These are phyloP conservation scores for Heteromurus nitidus DNA, from an alignment of 2,888 invertebrate species.

Conservation along the genomic window DNA sequence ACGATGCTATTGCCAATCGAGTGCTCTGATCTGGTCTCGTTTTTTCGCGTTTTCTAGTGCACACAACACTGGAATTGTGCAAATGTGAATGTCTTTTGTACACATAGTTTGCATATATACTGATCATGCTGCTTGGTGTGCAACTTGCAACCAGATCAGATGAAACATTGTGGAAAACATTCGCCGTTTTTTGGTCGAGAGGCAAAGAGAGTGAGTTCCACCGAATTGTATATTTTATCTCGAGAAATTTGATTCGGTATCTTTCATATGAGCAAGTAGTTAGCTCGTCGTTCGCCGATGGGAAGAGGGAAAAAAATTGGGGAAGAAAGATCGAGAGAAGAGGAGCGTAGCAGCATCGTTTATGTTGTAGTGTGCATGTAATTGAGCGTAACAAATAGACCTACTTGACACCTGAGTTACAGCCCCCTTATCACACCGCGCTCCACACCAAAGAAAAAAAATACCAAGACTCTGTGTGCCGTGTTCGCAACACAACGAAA, in stretches of 20 bases:
- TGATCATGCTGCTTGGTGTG: no score
- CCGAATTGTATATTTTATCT: background rate
- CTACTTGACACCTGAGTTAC: constrained; percentile 59
- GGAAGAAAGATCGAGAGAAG: background rate
- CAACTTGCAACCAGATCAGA: no score
- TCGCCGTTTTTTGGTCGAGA: constrained; percentile 24
- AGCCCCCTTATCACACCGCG: constrained; percentile 59
- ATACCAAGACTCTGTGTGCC: no score
- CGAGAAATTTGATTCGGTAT: constrained; percentile 36
- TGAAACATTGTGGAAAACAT: constrained; percentile 11
- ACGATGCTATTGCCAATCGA: constrained; percentile 46
- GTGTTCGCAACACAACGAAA: background rate
- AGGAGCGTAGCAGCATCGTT: constrained; percentile 13
- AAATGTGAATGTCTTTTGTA: background rate
- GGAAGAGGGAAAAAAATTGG: constrained; percentile 24
- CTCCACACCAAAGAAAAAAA: constrained; percentile 25
- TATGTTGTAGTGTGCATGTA: constrained; percentile 50
- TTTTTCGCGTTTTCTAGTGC: background rate
- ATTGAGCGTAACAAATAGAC: constrained; percentile 62
- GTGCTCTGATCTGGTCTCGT: constrained; percentile 24
- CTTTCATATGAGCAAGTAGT: constrained; percentile 6
- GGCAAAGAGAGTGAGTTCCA: no score
- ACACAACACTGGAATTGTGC: no score
- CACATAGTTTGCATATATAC: no score
- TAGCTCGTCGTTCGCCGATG: constrained; percentile 33